Conservation (phyloP, 2,888 invertebrate genomes). For the Epistrophe grossulariae region DNA sequence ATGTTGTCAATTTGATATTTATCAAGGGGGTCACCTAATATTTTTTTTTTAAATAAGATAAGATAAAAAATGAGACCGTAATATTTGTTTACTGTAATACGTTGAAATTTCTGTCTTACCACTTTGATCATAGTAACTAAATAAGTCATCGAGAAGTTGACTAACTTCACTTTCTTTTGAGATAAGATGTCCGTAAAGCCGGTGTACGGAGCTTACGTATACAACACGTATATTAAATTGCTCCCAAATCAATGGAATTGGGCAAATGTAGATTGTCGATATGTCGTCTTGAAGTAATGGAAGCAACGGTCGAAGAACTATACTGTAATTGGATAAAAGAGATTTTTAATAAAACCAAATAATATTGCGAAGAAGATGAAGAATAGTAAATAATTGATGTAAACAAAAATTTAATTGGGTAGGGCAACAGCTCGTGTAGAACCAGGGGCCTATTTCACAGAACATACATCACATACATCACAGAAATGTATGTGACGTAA, state of each 20-base stretch:
- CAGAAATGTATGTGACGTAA: too few relatives aligned
- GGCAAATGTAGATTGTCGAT: slow-evolving; percentile 85
- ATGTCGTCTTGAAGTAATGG: slow-evolving; percentile 81
- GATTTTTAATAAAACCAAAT: background rate
- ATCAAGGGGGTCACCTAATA: slow-evolving; percentile 81
- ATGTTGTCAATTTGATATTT: slow-evolving; percentile 85
- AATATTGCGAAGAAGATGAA: background rate
- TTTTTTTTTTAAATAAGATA: background rate
- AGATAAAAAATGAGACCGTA: background rate
- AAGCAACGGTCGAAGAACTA: slow-evolving; percentile 87
- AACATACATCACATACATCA: too few relatives aligned
- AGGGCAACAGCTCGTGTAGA: too few relatives aligned
- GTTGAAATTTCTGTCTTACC: slow-evolving; percentile 78
- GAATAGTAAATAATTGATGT: too few relatives aligned
- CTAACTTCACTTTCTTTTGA: slow-evolving; percentile 84
- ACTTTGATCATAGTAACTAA: slow-evolving; percentile 85
- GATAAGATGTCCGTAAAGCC: slow-evolving; percentile 87
- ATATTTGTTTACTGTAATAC: background rate
- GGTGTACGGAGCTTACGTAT: slow-evolving; percentile 86
- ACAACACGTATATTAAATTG: slow-evolving; percentile 86
- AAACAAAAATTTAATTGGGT: too few relatives aligned
- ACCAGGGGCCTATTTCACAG: too few relatives aligned
- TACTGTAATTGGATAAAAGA: slow-evolving; percentile 84
- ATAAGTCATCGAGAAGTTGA: slow-evolving; percentile 86
- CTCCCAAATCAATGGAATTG: slow-evolving; percentile 86